Base-by-base conservation (phyloP, 2,888 invertebrate species). In the Marasmarcha lunaedactyla region DNA sequence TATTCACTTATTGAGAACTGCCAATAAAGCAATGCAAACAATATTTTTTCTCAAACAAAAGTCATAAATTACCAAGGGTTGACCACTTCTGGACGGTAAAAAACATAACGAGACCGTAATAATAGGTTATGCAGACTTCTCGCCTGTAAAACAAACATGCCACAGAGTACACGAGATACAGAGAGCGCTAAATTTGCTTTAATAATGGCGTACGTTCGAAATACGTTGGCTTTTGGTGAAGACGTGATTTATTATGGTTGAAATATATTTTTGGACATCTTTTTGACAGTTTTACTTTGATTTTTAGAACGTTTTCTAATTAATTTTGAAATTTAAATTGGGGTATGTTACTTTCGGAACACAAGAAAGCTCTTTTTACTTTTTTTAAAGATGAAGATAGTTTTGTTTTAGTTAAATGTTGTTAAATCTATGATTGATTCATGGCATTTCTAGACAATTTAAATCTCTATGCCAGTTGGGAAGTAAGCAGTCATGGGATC, bases 121-220 rank as follows among this genome's bases (percentile, higher is more conserved):
- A 72, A 81, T 78, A 71, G 81, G 78, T 72, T 74, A 65, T 51
- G 72, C 61, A 62, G 66, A 76, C 71, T 83, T 83, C 81, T 78
- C 83, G 81, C 81, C 78, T 64, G 77, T 70, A 79, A 83, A 83
- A 83, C 83, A 83, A 83, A 83, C 83, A 83, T 12, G 11, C 30
- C 9, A 67, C 77, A 69, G 71, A 65, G 70, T 62, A 66, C 61
- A 51, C 57, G 48, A 48, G 52, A 55, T 58, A 42, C 60, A 57
- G 63, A 61, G 69, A 69, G 67, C 60, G 66, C 67, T 67, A 71
- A 76, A 77, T 78, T 77, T 5, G 71, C 66, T 68, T 71, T 71
- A 71, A 74, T 72, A 73, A 66, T 56, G 54, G 45, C 46, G 46
- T 45, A 49, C 46, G 47, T 52, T 51, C 51, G 49, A 52, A 45